Conservation (phyloP, 2,113 vertebrate genomes). For the Hiodon tergisus region DNA sequence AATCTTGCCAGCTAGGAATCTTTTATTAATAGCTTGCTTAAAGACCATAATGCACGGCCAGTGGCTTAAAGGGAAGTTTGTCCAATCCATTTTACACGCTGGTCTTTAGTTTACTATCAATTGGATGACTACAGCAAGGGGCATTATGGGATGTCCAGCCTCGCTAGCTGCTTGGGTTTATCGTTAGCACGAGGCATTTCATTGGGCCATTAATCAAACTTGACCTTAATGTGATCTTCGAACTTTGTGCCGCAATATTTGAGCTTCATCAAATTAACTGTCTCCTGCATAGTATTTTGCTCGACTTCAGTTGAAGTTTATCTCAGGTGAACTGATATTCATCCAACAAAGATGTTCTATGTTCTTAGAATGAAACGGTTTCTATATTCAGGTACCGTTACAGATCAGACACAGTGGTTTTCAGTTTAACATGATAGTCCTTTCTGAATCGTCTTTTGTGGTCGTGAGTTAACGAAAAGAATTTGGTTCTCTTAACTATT, state of each 20-base stretch:
- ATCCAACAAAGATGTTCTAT: not conserved
- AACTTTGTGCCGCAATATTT: not conserved
- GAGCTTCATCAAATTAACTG: not conserved
- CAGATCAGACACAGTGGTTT: constrained; percentile 17
- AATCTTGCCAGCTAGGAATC: constrained; percentile 45
- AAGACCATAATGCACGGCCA: constrained; percentile 23
- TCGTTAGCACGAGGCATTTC: not conserved
- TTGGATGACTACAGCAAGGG: constrained; percentile 23
- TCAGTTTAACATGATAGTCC: constrained; percentile 35
- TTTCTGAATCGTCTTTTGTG: constrained; percentile 27
- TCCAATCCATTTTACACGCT: constrained; percentile 20
- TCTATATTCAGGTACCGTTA: constrained; percentile 32
- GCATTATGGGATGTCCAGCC: not conserved
- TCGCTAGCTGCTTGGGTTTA: not conserved
- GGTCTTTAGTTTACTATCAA: constrained; percentile 18
- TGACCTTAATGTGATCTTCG: constrained; percentile 13
- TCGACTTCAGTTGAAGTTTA: not conserved
- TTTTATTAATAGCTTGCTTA: constrained; percentile 39
- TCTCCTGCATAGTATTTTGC: not conserved
- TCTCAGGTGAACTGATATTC: too few species aligned
- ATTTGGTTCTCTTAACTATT: constrained; percentile 55
- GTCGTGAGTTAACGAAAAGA: constrained; percentile 44
- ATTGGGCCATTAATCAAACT: constrained; percentile 4
- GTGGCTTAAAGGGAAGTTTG: constrained; percentile 21
- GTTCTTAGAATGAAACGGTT: constrained; percentile 19